Base-by-base conservation (phyloP, 2,888 invertebrate genomes). In the Trichacis sp. region DNA sequence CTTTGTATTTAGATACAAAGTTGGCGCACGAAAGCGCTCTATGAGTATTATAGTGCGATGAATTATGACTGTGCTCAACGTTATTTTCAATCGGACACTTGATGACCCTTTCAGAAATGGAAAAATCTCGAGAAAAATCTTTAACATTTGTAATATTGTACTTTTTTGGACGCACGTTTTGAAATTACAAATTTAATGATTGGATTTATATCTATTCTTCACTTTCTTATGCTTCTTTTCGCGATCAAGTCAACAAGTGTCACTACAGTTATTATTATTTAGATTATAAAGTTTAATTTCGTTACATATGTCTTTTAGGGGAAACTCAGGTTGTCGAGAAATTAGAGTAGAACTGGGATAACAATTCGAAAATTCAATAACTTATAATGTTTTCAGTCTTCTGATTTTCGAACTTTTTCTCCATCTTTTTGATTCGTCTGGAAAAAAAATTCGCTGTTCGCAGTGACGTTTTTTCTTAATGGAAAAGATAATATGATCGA, bases 231-330 rank as follows among this genome's bases (percentile, higher is more conserved):
- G n/a, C n/a, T n/a, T n/a, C n/a, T n/a, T n/a, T n/a, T n/a, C n/a
- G n/a, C 12, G 11, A n/a, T n/a, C 12, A 11, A 36, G 12, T 36
- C 12, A 36, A 11, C 12, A 36, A 36, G 36, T 36, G 36, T 11
- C 36, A 11, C 36, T 12, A 36, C 11, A 36, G n/a, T 36, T 36
- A 36, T n/a, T n/a, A n/a, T n/a, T n/a, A n/a, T n/a, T n/a, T n/a
- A n/a, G n/a, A n/a, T n/a, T n/a, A n/a, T n/a, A n/a, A n/a, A n/a
- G n/a, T 24, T 8, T 24, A 24, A 24, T 24, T 24, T 46, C 14
- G 53, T 67, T 63, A 59, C 56, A 50, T 46, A 47, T 61, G 55
- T 59, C 58, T 71, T 73, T 77, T 24, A 8, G 4, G 53, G 45
- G 60, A 65, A 49, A 11, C 50, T 57, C 45, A 50, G 57, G 53